Conservation (phyloP, 2,797 vertebrate species). For the Sebastes elongatus region DNA sequence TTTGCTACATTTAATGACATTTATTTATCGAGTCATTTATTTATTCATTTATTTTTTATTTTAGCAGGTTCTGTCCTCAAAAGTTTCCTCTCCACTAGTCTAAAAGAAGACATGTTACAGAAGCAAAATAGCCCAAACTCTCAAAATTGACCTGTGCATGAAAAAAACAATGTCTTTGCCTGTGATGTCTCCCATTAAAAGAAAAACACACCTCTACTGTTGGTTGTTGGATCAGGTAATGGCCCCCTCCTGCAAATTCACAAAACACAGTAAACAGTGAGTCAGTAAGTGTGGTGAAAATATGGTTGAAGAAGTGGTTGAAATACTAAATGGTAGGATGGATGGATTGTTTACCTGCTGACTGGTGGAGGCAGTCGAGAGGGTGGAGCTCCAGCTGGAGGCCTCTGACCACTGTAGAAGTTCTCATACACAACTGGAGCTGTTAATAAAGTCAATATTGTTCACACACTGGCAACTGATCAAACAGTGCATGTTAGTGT, state of each 20-base stretch:
- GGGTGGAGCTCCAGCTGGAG: slow-evolving; percentile 30
- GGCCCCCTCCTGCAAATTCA: slow-evolving; percentile 83
- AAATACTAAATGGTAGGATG: not conserved
- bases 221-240: slow-evolving; percentile 79
- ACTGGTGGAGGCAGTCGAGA: slow-evolving; percentile 45
- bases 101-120: not conserved
- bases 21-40: too few relatives aligned
- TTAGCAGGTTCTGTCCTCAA: too few relatives aligned
- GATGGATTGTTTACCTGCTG: slow-evolving; percentile 59
- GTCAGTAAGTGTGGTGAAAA: not conserved
- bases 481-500: not conserved
- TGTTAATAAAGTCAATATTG: slow-evolving; percentile 49
- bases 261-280: slow-evolving; percentile 23
- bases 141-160: not conserved
- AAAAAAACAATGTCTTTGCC: not conserved
- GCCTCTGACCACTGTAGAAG: slow-evolving; percentile 88
- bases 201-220: slow-evolving; percentile 65
- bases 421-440: slow-evolving; percentile 91
- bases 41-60: too few relatives aligned
- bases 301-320: not conserved
- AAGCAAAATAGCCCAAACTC: not conserved
- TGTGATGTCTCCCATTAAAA: not conserved
- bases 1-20: too few relatives aligned
- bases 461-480: not conserved
- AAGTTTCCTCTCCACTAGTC: not conserved